Conservation (phyloP, 2,888 invertebrate genomes). For the Conus canariensis region DNA sequence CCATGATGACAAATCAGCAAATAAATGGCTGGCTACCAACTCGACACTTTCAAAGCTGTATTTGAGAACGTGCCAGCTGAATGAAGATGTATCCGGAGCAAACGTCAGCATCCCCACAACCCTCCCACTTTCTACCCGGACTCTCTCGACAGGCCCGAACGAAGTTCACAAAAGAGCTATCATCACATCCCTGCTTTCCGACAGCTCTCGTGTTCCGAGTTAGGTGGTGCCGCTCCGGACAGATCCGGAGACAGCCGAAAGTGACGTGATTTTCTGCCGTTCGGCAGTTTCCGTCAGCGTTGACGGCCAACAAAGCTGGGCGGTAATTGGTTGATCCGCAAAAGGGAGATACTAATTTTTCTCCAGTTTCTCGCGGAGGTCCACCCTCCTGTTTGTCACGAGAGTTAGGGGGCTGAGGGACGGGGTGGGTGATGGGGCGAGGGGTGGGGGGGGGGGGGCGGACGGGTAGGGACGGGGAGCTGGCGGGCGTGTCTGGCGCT, state of each 20-base stretch:
- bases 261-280: conserved; percentile 37
- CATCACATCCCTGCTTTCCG: neutral
- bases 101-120: neutral
- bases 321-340: conserved; percentile 50
- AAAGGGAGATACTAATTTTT: conserved; percentile 31
- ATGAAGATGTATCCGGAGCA: neutral
- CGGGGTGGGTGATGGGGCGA: neutral
- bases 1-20: neutral
- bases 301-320: conserved; percentile 36
- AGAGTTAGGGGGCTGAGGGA: neutral
- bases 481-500: conserved; percentile 26
- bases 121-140: neutral
- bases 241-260: conserved; percentile 26
- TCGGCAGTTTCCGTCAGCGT: conserved; percentile 28
- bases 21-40: neutral
- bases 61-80: neutral
- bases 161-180: conserved; percentile 20
- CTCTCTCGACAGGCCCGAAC: neutral
- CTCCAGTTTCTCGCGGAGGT: conserved; percentile 40
- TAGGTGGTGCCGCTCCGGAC: neutral
- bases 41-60: too few species aligned
- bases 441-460: neutral
- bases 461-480: neutral
- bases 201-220: neutral
- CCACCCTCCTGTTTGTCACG: conserved; percentile 14